Conservation (phyloP, 2,888 invertebrate genomes). For the Ophraella communa region DNA sequence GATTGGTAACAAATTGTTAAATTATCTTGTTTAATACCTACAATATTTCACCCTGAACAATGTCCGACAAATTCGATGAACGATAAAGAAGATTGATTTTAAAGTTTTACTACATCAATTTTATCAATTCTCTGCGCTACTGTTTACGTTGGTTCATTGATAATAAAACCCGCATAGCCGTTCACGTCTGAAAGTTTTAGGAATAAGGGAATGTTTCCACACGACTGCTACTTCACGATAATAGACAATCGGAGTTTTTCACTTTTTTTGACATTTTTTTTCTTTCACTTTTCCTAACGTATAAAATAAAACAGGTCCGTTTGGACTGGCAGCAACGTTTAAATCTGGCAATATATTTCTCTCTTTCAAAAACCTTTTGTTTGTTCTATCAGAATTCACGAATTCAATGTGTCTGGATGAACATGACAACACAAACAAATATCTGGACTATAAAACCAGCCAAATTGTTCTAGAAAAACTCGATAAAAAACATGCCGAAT, state of each 20-base stretch:
- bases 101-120: neutral
- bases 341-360: slow-evolving; percentile 13
- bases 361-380: neutral
- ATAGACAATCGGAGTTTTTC: slow-evolving; percentile 39
- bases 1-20: too few species aligned
- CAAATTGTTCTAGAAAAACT: neutral
- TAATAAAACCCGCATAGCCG: slow-evolving; percentile 30
- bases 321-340: slow-evolving; percentile 15
- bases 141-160: slow-evolving; percentile 31
- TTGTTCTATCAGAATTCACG: neutral
- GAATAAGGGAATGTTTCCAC: slow-evolving; percentile 38
- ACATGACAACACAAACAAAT: neutral
- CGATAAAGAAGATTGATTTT: neutral
- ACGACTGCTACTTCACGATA: slow-evolving; percentile 35
- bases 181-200: slow-evolving; percentile 35
- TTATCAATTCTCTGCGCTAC: neutral
- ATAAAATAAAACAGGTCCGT: slow-evolving; percentile 12
- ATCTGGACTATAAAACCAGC: neutral
- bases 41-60: too few species aligned
- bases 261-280: slow-evolving; percentile 18
- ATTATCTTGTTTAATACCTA: too few species aligned
- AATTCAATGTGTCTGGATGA: neutral
- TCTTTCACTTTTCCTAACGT: neutral
- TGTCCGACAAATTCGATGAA: too few species aligned
- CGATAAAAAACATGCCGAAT: neutral